A percentile compares a stretch with the other conserved stretches of the same genome.
Conservation (phyloP, 2,113 vertebrate genomes). For the Struthio camelus region DNA sequence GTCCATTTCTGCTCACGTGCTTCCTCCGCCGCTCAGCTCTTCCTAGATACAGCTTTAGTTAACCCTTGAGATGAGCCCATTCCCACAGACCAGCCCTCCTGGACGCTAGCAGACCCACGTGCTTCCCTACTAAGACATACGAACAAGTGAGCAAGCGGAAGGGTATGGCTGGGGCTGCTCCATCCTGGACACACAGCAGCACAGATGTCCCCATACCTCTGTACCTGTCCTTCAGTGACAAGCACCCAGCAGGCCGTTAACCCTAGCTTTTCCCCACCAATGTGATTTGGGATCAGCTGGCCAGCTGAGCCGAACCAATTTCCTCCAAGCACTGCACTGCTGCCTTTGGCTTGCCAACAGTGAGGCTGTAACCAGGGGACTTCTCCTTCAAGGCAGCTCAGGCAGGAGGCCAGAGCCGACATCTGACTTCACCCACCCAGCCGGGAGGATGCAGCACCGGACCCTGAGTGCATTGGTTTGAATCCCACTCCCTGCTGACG, state of each 20-base stretch:
- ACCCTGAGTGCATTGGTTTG: too few relatives aligned
- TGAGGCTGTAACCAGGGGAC: background rate
- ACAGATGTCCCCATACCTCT: background rate
- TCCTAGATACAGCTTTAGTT: background rate
- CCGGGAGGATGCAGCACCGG: too few relatives aligned
- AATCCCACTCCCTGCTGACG: too few relatives aligned
- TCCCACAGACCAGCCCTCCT: too few relatives aligned
- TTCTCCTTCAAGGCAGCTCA: background rate
- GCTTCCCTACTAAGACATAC: background rate
- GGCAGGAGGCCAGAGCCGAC: background rate
- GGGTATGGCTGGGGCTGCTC: background rate
- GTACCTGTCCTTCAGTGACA: too few relatives aligned
- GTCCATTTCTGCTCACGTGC: background rate
- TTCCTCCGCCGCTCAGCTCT: background rate
- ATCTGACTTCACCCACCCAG: background rate
- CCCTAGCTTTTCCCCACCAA: background rate
- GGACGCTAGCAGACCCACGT: fast-evolving
- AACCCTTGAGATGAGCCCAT: background rate
- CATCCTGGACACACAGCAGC: background rate
- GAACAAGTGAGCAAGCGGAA: background rate
- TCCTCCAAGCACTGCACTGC: background rate
- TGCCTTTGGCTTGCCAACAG: background rate
- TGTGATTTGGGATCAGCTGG: too few relatives aligned
- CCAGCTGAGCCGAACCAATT: too few relatives aligned
- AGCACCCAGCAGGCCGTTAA: too few relatives aligned